Percentiles rank a stretch among this genome's conserved stretches.
These are phyloP conservation scores for Cephonodes hylas DNA, from an alignment of 2,888 invertebrate species.

Conservation along the genomic window DNA sequence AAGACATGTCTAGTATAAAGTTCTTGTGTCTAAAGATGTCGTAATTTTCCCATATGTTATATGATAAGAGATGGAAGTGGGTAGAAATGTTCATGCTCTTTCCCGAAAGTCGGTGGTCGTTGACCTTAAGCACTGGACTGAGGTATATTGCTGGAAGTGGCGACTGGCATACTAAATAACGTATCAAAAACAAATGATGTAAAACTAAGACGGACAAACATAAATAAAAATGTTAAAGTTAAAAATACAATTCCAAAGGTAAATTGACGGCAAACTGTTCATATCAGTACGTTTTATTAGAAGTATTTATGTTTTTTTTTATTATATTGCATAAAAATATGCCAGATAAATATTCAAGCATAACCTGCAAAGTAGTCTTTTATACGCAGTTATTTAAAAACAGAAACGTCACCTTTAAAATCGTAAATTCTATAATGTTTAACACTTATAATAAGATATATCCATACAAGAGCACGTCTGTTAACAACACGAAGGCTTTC, in stretches of 20 bases:
- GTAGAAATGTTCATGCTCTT: constrained; percentile 29
- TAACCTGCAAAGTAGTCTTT: too few relatives aligned
- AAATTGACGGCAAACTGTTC: too few relatives aligned
- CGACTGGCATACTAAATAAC: constrained; percentile 58
- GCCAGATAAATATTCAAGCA: too few relatives aligned
- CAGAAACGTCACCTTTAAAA: neutral
- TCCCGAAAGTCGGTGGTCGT: constrained; percentile 53
- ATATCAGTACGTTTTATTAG: too few relatives aligned
- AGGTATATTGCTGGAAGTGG: constrained; percentile 49
- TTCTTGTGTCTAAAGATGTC: neutral
- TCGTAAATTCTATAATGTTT: constrained; percentile 23
- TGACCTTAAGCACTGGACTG: constrained; percentile 56
- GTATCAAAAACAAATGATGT: neutral
- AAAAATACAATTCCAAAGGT: too few relatives aligned
- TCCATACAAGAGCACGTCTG: constrained; percentile 33
- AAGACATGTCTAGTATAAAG: neutral
- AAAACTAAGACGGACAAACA: neutral
- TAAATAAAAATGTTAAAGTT: neutral
- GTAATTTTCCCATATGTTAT: neutral
- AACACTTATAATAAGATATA: constrained; percentile 9
- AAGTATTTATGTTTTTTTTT: neutral
- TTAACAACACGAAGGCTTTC: constrained; percentile 52
- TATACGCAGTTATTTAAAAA: neutral
- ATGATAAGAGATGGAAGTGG: constrained; percentile 11
- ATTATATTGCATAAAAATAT: too few relatives aligned